phyloP scores from a whole-genome alignment of 1,140 invertebrate genomes.

The Hypsibius dujardini region DNA sequence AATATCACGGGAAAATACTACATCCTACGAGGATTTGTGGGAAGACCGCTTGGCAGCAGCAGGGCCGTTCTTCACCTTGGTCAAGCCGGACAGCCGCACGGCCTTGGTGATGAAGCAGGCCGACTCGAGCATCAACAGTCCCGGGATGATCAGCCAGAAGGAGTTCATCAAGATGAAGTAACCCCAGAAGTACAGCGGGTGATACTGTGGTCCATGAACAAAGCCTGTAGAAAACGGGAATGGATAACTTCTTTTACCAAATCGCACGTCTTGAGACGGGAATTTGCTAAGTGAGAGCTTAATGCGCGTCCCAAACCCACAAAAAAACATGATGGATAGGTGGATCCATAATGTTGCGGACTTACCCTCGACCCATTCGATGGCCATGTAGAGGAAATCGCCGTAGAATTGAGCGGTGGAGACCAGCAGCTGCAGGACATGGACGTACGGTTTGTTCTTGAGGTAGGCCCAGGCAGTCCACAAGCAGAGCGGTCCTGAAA shows the following conservation, averaged over 20 bases:
- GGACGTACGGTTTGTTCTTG: slow-evolving; percentile 26
- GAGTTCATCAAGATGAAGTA: slow-evolving; percentile 33
- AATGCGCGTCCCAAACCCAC: no score
- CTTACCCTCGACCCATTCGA: slow-evolving; percentile 27
- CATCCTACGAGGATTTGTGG: no score
- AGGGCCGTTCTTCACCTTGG: no score
- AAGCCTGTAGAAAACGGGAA: slow-evolving; percentile 23
- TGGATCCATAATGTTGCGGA: no score
- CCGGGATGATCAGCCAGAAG: slow-evolving; percentile 32
- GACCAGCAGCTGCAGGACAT: slow-evolving; percentile 29
- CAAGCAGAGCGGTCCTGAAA: slow-evolving; percentile 29
- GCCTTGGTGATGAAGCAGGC: not conserved
- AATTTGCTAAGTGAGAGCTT: no score
- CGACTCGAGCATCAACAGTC: not conserved
- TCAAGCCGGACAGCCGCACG: no score
- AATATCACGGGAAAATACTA: no score
- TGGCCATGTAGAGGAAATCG: slow-evolving; percentile 30
- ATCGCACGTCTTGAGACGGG: no score
- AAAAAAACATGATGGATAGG: no score
- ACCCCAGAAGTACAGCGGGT: slow-evolving; percentile 32
- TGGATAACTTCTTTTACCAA: no score
- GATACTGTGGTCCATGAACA: slow-evolving; percentile 27
- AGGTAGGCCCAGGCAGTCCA: slow-evolving; percentile 25
- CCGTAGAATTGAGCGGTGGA: slow-evolving; percentile 33
- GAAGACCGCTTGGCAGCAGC: no score